Evolutionary conservation across 2,888 invertebrate genomes (phyloP).

Genomic region (Noctua janthina): DNA sequence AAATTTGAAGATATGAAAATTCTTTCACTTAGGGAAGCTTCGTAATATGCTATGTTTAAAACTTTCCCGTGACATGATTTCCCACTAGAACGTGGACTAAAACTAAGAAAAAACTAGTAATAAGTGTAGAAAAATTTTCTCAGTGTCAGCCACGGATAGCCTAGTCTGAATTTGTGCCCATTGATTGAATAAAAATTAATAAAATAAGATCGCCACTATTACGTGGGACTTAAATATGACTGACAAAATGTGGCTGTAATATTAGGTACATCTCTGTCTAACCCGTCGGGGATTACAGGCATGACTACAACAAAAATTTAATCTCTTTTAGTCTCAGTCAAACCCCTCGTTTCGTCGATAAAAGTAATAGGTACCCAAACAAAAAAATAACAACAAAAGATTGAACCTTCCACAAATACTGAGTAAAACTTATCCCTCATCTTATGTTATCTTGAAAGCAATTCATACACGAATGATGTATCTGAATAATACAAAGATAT

Average conservation of each 20-base stretch:
- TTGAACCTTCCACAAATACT: constrained; percentile 26
- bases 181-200: neutral
- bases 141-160: neutral
- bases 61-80: neutral
- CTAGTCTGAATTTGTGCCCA: neutral
- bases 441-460: constrained; percentile 49
- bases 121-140: neutral
- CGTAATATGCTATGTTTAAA: no score
- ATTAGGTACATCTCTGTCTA: neutral
- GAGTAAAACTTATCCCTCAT: constrained; percentile 23
- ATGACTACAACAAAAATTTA: no score
- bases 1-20: no score
- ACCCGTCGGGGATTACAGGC: neutral
- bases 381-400: constrained; percentile 29
- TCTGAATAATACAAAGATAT: constrained; percentile 58
- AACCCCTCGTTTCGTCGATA: no score
- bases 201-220: neutral
- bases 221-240: no score
- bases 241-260: neutral
- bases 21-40: no score
- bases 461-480: constrained; percentile 54
- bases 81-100: neutral
- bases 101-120: neutral
- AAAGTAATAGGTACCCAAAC: neutral
- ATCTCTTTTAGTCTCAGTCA: no score